Conservation (phyloP, 1,140 invertebrate species). For the Drosophila parabipectinata region DNA sequence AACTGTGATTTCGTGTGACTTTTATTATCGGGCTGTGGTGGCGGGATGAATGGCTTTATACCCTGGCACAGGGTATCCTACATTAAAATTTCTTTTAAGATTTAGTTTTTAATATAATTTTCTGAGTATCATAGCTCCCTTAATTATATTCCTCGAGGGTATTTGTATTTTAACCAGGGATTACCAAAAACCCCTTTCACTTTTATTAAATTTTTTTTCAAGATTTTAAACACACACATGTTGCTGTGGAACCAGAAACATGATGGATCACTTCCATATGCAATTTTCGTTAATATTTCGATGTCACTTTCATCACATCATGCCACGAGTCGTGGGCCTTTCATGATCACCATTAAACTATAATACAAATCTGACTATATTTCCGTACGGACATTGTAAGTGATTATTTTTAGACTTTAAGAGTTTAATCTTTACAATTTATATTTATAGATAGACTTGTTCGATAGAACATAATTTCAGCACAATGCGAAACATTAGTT, state of each 20-base stretch:
- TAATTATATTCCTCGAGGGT: not conserved
- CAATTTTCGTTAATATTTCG: constrained; percentile 79
- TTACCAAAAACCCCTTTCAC: not conserved
- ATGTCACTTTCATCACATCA: constrained; percentile 45
- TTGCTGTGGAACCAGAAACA: constrained; percentile 46
- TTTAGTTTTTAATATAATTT: not conserved
- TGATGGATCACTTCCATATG: constrained; percentile 83
- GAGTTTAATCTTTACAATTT: not conserved
- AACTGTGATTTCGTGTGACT: constrained; percentile 70
- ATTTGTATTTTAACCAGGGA: not conserved
- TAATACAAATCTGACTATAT: not conserved
- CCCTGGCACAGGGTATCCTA: constrained; percentile 7
- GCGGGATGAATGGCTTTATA: constrained; percentile 29
- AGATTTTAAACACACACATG: constrained; percentile 41
- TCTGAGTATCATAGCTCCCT: too few relatives aligned
- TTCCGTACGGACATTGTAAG: not conserved
- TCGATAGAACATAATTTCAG: not conserved
- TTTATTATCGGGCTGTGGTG: constrained; percentile 63
- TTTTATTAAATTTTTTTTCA: constrained; percentile 33
- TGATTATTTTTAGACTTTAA: not conserved
- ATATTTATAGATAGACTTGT: too few relatives aligned
- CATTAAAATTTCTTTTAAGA: too few relatives aligned
- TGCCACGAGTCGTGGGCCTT: constrained; percentile 52
- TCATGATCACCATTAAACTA: constrained; percentile 24
- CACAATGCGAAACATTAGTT: not conserved